Conservation (phyloP, 2,888 invertebrate species). For the Itoplectis maculator region DNA sequence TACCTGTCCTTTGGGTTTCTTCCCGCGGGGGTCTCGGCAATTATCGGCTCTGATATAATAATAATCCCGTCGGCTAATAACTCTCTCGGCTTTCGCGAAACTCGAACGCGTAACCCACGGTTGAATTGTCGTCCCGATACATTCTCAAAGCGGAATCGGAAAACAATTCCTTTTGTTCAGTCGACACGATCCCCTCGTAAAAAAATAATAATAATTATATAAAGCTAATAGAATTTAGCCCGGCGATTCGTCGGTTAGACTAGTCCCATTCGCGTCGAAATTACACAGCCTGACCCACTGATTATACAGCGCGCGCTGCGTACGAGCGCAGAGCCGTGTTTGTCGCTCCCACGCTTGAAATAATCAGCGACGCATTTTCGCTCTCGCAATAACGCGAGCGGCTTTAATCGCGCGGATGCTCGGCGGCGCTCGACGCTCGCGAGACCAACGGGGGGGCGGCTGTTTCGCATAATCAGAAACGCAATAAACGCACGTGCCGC, state of each 20-base stretch:
- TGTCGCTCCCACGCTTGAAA: conserved; percentile 37
- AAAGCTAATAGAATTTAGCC: background rate
- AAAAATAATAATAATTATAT: background rate
- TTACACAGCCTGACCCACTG: conserved; percentile 18
- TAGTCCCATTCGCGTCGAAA: background rate
- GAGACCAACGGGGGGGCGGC: too few relatives aligned
- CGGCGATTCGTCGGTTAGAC: background rate
- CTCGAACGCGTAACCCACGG: background rate
- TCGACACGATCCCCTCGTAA: background rate
- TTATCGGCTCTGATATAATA: background rate
- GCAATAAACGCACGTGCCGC: conserved; percentile 53
- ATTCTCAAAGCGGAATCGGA: background rate
- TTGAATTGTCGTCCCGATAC: background rate
- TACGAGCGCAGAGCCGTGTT: background rate
- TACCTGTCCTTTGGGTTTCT: background rate
- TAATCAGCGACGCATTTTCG: conserved; percentile 34
- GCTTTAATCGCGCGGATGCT: conserved; percentile 22
- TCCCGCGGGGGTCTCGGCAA: background rate
- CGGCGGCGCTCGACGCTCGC: background rate
- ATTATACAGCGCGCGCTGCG: background rate
- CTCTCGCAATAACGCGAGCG: conserved; percentile 21
- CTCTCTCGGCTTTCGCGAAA: background rate
- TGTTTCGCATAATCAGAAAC: conserved; percentile 51
- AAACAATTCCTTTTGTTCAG: background rate
- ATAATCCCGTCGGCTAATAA: background rate